These are phyloP conservation scores for Umimayanthus chanpuru DNA, from an alignment of 92 coral and sea anemone species.

Conservation along the genomic window DNA sequence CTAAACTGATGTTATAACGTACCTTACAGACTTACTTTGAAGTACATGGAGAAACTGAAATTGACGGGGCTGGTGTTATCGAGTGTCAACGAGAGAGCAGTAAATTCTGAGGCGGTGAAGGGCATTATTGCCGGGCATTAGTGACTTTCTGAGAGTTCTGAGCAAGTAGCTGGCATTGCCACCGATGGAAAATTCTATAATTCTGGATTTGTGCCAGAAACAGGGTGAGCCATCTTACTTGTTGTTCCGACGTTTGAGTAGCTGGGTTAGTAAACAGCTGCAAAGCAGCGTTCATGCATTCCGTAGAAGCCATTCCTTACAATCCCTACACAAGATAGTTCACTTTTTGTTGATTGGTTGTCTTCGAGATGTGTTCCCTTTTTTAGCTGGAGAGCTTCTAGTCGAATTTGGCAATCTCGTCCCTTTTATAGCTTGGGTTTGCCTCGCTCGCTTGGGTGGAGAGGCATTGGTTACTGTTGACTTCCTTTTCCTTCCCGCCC, in stretches of 20 bases:
- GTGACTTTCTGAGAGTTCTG: too few species aligned
- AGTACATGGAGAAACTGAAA: too few species aligned
- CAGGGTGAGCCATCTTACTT: slow-evolving; percentile 4
- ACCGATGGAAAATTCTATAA: not conserved
- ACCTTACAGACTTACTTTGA: too few species aligned
- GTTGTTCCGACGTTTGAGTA: not conserved
- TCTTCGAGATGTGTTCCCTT: not conserved
- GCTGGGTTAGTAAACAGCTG: slow-evolving; percentile 17
- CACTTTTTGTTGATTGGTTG: not conserved
- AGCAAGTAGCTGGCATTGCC: too few species aligned
- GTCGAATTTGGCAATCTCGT: not conserved
- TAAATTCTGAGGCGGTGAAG: too few species aligned
- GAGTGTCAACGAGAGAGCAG: too few species aligned
- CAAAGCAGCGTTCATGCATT: slow-evolving; percentile 15
- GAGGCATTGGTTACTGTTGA: not conserved
- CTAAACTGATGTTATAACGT: too few species aligned
- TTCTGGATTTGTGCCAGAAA: not conserved
- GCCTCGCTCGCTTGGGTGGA: not conserved
- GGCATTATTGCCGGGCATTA: too few species aligned
- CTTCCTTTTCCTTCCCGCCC: not conserved
- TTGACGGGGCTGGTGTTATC: too few species aligned
- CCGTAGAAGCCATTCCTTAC: not conserved
- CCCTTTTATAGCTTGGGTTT: not conserved
- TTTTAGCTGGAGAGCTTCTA: not conserved
- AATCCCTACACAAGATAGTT: not conserved